phyloP scores from a whole-genome alignment of 2,113 vertebrate species.

The Equus przewalskii region DNA sequence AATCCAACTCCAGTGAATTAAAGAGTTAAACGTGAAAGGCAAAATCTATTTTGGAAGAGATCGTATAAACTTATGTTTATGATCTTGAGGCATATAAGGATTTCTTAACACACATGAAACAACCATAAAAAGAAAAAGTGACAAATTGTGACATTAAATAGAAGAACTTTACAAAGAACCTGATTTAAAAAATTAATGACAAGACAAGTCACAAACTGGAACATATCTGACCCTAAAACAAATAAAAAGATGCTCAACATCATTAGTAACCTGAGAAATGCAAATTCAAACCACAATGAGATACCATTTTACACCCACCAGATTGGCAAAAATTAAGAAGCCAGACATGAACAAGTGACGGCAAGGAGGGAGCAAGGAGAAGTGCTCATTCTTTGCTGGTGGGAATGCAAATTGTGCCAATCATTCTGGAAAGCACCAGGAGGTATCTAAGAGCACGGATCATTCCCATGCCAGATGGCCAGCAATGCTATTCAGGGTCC shows the following conservation, averaged over 20 bases:
- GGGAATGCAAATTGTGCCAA: accelerated
- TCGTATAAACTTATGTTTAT: neutral
- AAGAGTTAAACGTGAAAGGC: neutral
- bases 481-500: neutral
- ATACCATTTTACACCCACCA: neutral
- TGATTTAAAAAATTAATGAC: neutral
- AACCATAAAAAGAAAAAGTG: neutral
- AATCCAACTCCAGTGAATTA: neutral
- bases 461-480: accelerated
- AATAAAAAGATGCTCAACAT: neutral
- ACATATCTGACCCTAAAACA: neutral
- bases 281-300: neutral
- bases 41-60: neutral
- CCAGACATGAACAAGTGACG: neutral
- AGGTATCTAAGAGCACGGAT: accelerated
- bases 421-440: accelerated
- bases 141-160: neutral
- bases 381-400: accelerated
- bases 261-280: neutral
- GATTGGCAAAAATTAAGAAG: neutral
- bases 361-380: neutral
- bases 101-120: neutral
- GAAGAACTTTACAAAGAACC: neutral
- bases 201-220: neutral
- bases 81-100: neutral